phyloP scores from a whole-genome alignment of 2,113 vertebrate genomes.

The Epinephelus moara region DNA sequence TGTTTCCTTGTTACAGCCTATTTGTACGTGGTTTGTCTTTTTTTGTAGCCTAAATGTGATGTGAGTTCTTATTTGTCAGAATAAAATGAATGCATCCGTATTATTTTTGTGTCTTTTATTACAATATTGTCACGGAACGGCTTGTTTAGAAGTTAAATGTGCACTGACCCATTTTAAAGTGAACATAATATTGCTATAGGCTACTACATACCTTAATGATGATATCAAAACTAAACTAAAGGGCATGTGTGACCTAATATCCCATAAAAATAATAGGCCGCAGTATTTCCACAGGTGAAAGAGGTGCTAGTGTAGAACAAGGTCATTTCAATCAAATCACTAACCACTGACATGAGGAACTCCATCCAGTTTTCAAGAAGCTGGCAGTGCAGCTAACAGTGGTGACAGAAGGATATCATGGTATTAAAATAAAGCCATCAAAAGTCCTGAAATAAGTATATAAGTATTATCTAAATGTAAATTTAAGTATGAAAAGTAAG shows the following conservation, averaged over 20 bases:
- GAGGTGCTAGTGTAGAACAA: background rate
- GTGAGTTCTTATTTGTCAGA: constrained; percentile 20
- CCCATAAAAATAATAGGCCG: background rate
- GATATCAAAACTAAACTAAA: background rate
- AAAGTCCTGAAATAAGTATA: background rate
- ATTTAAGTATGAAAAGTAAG: too few relatives aligned
- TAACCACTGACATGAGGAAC: background rate
- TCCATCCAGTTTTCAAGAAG: background rate
- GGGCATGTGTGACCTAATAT: background rate
- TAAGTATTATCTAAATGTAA: too few relatives aligned
- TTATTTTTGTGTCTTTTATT: background rate
- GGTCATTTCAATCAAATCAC: background rate
- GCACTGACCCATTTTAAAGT: background rate
- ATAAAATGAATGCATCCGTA: constrained; percentile 52
- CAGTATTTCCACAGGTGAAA: background rate
- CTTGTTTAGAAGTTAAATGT: background rate
- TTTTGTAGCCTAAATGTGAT: constrained; percentile 33
- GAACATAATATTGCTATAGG: background rate
- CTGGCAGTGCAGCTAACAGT: background rate
- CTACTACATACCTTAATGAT: background rate
- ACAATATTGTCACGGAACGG: background rate
- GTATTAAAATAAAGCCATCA: too few relatives aligned
- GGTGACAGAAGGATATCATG: background rate
- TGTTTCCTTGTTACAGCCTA: constrained; percentile 15
- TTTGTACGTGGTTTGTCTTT: constrained; percentile 29